These are phyloP conservation scores for Panagrolaimus sp. DNA, from an alignment of 1,140 invertebrate species.

Conservation along the genomic window DNA sequence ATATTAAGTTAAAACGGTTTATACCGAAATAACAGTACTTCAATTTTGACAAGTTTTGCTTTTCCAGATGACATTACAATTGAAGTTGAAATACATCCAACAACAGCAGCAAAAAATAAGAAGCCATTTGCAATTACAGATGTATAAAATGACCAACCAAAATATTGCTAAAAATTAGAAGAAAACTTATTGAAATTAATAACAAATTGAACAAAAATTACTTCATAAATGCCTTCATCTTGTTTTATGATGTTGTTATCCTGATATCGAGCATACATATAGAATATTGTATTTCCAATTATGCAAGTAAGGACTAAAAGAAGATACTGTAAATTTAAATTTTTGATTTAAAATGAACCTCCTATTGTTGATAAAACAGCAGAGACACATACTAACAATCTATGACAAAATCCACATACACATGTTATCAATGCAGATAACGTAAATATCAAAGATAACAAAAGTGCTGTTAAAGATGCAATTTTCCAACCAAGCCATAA, in stretches of 20 bases:
- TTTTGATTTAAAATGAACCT: conserved; percentile 15
- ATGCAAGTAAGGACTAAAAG: conserved; percentile 41
- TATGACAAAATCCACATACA: conserved; percentile 54
- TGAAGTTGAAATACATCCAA: conserved; percentile 52
- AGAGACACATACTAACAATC: conserved; percentile 49
- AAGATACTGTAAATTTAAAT: conserved; percentile 11
- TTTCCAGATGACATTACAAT: conserved; percentile 28
- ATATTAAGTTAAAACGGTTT: background rate
- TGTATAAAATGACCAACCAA: conserved; percentile 58
- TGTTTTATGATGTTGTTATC: conserved; percentile 57
- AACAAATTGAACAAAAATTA: conserved; percentile 19
- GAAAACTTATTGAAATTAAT: background rate
- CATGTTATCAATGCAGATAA: conserved; percentile 40
- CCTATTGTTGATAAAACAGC: conserved; percentile 47
- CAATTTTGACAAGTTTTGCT: conserved; percentile 53
- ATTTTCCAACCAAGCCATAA: conserved; percentile 58
- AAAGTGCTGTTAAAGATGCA: conserved; percentile 46
- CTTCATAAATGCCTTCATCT: conserved; percentile 55
- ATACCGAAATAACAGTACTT: conserved; percentile 26
- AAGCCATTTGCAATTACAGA: conserved; percentile 45
- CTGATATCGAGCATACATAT: conserved; percentile 50
- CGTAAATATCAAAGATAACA: conserved; percentile 40
- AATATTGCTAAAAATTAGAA: conserved; percentile 44
- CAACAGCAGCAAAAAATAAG: conserved; percentile 38
- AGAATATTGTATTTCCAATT: conserved; percentile 45